A percentile compares a stretch with the other conserved stretches of the same genome.
phyloP scores from a whole-genome alignment of 2,888 invertebrate genomes.

The Hydriomena furcata region DNA sequence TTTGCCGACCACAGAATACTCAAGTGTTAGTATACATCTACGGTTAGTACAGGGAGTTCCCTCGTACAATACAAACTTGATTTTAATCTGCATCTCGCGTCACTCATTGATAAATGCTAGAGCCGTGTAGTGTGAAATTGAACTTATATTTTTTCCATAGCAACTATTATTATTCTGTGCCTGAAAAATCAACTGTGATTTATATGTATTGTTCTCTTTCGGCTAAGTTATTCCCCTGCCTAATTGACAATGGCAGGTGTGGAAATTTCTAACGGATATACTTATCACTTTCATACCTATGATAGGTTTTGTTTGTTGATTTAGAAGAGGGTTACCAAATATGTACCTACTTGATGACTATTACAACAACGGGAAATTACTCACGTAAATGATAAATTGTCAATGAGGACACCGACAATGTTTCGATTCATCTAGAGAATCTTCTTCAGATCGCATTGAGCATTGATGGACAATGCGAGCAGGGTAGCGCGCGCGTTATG shows the following conservation, averaged over 20 bases:
- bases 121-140: slow-evolving; percentile 24
- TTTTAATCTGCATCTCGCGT: slow-evolving; percentile 36
- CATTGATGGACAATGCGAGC: too few relatives aligned
- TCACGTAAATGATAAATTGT: too few relatives aligned
- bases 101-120: slow-evolving; percentile 45
- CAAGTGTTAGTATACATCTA: slow-evolving; percentile 17
- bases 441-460: too few relatives aligned
- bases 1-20: slow-evolving; percentile 17
- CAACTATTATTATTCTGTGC: slow-evolving; percentile 4
- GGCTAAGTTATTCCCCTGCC: slow-evolving; percentile 18
- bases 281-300: too few relatives aligned
- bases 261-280: too few relatives aligned
- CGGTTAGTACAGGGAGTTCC: slow-evolving; percentile 47
- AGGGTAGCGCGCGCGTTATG: too few relatives aligned
- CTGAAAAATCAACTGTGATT: not conserved
- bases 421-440: too few relatives aligned
- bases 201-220: slow-evolving; percentile 2
- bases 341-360: too few relatives aligned
- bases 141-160: slow-evolving; percentile 23
- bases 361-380: too few relatives aligned
- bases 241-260: not conserved
- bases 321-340: too few relatives aligned
- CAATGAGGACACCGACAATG: too few relatives aligned
- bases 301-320: too few relatives aligned
- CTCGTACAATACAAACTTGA: slow-evolving; percentile 37